Evolutionary conservation across 2,113 vertebrate genomes (phyloP), one percentile per base, ranked within the genome.

Genomic region (Xiphias gladius): DNA sequence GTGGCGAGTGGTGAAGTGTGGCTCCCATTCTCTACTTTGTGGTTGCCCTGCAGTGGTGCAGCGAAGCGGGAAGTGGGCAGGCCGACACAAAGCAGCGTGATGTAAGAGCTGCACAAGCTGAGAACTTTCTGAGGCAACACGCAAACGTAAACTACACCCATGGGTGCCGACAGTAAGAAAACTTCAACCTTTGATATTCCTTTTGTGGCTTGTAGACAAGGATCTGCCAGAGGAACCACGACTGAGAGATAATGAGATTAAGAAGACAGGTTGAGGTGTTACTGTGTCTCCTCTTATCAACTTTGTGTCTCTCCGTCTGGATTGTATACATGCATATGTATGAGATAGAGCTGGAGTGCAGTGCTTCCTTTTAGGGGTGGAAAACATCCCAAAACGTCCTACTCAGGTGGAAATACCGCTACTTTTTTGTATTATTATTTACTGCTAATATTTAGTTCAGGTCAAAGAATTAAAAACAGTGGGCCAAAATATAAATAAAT

Each of bases 31-130:
- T 84, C 65, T 72, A 24, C 70, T 73, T 54, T 5, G 1, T 16
- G 28, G 68, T 68, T 85, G 86, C 83, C 88, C 80, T 78, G 55
- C 37, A 73, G 84, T 52, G 11, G 37, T 59, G 84, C 88, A 88
- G 73, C 41, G 75, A 83, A 76, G 84, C 73, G 30, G 71, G 75
- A 84, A 71, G 65, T 28, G 62, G 82, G 70, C 67, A 52, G 69
- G 70, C 52, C 54, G 20, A 79, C 78, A 83, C 79, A 89, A 90
- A 88, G 73, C 37, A 69, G 28, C 61, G 63, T 87, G 83, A 90
- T 76, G 88, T 81, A 83, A 89, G 78, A 87, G 73, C 66, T 68
- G 67, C 66, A 80, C 71, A 74, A 75, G 73, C 55, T 78, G 67
- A 66, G 82, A 89, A 78, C 82, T 80, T 87, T 86, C 76, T 78